Evolutionary conservation across 2,113 vertebrate genomes (phyloP).

Genomic region (Porphyrio hochstetteri): DNA sequence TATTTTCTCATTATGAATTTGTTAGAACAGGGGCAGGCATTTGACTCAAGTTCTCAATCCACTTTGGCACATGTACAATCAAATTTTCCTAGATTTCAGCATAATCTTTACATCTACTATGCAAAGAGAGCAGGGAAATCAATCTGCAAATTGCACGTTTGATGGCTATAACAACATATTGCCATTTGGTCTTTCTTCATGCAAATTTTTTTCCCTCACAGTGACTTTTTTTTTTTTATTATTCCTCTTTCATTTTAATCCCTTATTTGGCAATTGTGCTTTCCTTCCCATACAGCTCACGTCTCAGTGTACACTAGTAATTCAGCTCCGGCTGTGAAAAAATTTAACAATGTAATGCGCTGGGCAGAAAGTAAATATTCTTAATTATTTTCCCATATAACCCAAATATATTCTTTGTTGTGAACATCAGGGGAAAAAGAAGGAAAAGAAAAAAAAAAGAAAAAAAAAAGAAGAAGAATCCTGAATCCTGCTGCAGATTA

Average conservation of each 20-base stretch:
- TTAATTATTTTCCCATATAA: constrained; percentile 46
- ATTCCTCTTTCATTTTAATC: background rate
- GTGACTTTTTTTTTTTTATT: background rate
- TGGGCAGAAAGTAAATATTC: constrained; percentile 14
- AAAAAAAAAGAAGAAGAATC: too few species aligned
- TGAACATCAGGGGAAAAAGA: background rate
- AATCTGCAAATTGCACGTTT: constrained; percentile 40
- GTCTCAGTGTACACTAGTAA: constrained; percentile 29
- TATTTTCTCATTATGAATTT: constrained; percentile 57
- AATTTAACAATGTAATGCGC: constrained; percentile 37
- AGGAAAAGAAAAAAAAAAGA: background rate
- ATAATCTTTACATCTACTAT: constrained; percentile 70
- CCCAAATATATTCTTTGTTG: constrained; percentile 29
- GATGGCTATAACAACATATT: constrained; percentile 37
- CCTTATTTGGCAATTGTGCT: constrained; percentile 27
- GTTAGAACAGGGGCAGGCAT: constrained; percentile 14
- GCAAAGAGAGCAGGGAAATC: constrained; percentile 60
- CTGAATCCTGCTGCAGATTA: background rate
- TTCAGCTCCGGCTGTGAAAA: constrained; percentile 41
- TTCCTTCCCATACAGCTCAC: background rate
- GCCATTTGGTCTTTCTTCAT: constrained; percentile 30
- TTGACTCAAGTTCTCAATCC: constrained; percentile 52
- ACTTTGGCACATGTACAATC: constrained; percentile 59
- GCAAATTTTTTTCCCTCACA: background rate
- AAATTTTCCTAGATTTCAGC: constrained; percentile 64